A percentile compares a stretch with the other conserved stretches of the same genome.
phyloP scores from a whole-genome alignment of 2,888 invertebrate species.

The Synergus japonicus region DNA sequence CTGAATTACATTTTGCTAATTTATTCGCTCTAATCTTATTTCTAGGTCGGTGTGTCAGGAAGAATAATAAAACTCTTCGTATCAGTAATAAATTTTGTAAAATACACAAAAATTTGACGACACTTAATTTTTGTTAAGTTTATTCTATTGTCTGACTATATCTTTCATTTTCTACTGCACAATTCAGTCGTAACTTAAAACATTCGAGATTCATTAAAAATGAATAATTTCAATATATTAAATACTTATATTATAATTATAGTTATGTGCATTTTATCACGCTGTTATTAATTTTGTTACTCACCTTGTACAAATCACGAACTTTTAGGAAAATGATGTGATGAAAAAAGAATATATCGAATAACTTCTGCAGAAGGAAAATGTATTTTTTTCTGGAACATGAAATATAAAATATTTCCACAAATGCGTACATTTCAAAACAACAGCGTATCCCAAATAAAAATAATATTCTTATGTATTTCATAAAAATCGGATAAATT shows the following conservation, averaged over 20 bases:
- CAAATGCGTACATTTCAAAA: neutral
- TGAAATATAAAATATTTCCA: neutral
- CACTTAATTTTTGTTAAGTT: no score
- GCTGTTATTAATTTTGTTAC: neutral
- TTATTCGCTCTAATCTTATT: neutral
- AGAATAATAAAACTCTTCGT: no score
- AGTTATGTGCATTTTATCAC: neutral
- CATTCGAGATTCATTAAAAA: neutral
- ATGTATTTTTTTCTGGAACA: slow-evolving; percentile 27
- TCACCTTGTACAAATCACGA: neutral
- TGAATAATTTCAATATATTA: neutral
- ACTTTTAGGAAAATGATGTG: neutral
- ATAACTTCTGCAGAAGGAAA: neutral
- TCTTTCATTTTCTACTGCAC: neutral
- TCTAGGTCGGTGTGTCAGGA: no score
- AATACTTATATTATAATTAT: no score
- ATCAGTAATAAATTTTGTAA: no score
- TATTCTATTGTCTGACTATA: neutral
- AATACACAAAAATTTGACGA: no score
- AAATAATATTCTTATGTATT: neutral
- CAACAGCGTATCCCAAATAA: neutral
- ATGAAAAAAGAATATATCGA: neutral
- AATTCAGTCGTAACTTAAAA: neutral
- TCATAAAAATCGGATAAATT: neutral
- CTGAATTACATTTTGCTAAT: neutral